phyloP scores from a whole-genome alignment of 2,113 vertebrate genomes.

The Motacilla alba region DNA sequence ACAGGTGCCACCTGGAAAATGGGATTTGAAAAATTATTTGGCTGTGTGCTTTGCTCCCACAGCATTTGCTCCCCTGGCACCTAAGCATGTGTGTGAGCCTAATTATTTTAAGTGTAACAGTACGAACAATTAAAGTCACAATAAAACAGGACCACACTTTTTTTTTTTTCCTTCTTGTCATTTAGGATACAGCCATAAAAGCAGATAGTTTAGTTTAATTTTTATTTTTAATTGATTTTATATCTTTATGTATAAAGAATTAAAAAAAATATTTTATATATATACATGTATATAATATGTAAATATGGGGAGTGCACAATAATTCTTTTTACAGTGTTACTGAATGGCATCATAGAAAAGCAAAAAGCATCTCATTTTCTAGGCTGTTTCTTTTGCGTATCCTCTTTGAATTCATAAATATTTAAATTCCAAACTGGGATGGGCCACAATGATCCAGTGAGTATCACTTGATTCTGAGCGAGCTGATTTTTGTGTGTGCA shows the following conservation, averaged over 20 bases:
- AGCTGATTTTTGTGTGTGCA: not conserved
- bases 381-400: conserved; percentile 37
- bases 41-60: not conserved
- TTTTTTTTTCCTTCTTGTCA: not conserved
- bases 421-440: conserved; percentile 28
- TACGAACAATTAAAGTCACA: not conserved
- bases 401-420: conserved; percentile 37
- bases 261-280: no score
- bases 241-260: not conserved
- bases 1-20: not conserved
- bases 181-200: not conserved
- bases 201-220: not conserved
- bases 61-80: fast-evolving
- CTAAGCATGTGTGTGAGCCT: not conserved
- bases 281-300: no score
- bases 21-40: not conserved
- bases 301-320: not conserved
- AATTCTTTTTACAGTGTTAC: conserved; percentile 50
- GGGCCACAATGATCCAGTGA: not conserved
- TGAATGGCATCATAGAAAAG: conserved; percentile 52
- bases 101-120: not conserved
- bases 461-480: not conserved
- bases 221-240: not conserved
- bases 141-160: not conserved
- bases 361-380: conserved; percentile 42